Percentiles rank a stretch among this genome's conserved stretches.
Conservation (phyloP, 2,113 vertebrate species). For the Seriola dumerili region DNA sequence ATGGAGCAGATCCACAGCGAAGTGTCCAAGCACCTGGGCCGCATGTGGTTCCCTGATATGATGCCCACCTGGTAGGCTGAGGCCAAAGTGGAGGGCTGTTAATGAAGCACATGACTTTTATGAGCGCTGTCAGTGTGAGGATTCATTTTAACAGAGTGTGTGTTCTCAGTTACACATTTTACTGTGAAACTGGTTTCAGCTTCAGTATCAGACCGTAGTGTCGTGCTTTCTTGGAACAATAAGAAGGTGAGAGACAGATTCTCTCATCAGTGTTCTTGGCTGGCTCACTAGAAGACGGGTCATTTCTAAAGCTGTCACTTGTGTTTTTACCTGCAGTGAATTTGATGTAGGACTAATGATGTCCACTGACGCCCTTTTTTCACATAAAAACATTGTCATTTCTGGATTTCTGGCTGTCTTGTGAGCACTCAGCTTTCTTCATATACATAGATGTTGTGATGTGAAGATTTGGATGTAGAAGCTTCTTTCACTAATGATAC, state of each 20-base stretch:
- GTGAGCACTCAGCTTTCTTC: background rate
- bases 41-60: constrained; percentile 97
- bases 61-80: constrained; percentile 94
- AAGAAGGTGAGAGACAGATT: background rate
- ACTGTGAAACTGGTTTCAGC: background rate
- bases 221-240: background rate
- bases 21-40: constrained; percentile 95
- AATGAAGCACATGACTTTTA: background rate
- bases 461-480: background rate
- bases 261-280: background rate
- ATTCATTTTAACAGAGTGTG: background rate
- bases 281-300: background rate
- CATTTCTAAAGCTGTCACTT: constrained; percentile 5
- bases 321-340: constrained; percentile 7
- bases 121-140: background rate
- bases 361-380: background rate
- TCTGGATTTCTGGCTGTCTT: background rate
- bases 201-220: background rate
- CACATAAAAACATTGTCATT: background rate
- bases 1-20: constrained; percentile 97
- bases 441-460: constrained; percentile 6
- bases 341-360: background rate
- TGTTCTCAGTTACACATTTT: background rate
- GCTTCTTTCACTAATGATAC: too few species aligned
- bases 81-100: background rate